These are phyloP conservation scores for Pocillopora verrucosa DNA, from an alignment of 64 coral and sea anemone species.

Conservation along the genomic window DNA sequence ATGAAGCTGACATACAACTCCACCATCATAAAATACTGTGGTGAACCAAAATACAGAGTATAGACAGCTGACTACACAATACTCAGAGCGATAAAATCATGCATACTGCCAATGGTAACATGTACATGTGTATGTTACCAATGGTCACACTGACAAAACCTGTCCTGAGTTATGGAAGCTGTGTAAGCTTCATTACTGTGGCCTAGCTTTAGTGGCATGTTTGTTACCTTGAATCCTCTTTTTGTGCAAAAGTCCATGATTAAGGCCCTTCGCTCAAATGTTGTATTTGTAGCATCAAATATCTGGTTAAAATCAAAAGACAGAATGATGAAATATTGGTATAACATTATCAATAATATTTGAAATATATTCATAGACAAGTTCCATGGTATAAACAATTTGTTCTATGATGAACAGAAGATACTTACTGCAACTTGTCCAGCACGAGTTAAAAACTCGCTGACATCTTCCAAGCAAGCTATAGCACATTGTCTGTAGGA, in stretches of 20 bases:
- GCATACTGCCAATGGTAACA: too few species aligned
- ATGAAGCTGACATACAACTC: too few species aligned
- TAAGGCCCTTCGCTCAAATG: conserved; percentile 77
- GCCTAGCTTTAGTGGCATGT: neutral
- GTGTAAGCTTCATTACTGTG: too few species aligned
- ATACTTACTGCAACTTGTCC: conserved; percentile 86
- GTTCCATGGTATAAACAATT: neutral
- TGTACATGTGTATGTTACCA: too few species aligned
- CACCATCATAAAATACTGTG: too few species aligned
- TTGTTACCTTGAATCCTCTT: conserved; percentile 82
- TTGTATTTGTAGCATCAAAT: conserved; percentile 99
- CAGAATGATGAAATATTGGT: neutral
- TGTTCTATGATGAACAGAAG: neutral
- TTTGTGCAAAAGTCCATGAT: conserved; percentile 82
- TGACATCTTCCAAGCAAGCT: conserved; percentile 84
- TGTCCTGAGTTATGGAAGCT: too few species aligned
- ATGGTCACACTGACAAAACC: too few species aligned
- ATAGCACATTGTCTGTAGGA: conserved; percentile 79
- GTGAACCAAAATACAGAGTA: too few species aligned
- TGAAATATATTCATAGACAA: too few species aligned
- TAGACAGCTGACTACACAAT: too few species aligned
- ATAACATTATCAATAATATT: too few species aligned
- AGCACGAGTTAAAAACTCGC: conserved; percentile 61
- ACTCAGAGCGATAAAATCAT: too few species aligned
- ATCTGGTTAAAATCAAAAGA: conserved; percentile 45